Evolutionary conservation across 64 coral and sea anemone genomes (phyloP).

Genomic region (Montipora sp.): DNA sequence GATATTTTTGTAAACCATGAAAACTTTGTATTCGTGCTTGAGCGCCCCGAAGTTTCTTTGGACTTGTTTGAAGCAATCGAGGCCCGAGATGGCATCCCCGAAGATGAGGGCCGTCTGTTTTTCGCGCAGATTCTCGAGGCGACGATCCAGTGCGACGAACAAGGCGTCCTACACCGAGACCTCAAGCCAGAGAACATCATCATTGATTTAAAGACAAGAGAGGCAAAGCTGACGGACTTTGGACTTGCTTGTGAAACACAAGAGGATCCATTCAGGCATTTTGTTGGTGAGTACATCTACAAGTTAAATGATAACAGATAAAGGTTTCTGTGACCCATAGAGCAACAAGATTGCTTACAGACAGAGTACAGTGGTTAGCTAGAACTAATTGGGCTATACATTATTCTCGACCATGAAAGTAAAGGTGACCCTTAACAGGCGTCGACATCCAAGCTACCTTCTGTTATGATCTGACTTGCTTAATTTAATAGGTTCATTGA

Average conservation of each 20-base stretch:
- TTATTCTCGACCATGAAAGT: too few relatives aligned
- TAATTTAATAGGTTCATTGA: too few relatives aligned
- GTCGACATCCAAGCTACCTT: too few relatives aligned
- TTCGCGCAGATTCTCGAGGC: slow-evolving; percentile 52
- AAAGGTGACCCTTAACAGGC: too few relatives aligned
- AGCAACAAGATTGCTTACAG: background rate
- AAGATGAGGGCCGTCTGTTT: slow-evolving; percentile 36
- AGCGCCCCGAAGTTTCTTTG: slow-evolving; percentile 43
- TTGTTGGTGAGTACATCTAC: slow-evolving; percentile 23
- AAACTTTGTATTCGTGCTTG: slow-evolving; percentile 51
- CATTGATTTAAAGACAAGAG: slow-evolving; percentile 33
- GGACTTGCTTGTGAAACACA: slow-evolving; percentile 39
- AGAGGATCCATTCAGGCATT: slow-evolving; percentile 13
- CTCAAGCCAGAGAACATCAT: slow-evolving; percentile 70
- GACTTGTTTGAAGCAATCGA: slow-evolving; percentile 64
- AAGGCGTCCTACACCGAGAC: slow-evolving; percentile 55
- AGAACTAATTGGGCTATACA: too few relatives aligned
- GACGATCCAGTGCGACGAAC: slow-evolving; percentile 29
- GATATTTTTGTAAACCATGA: slow-evolving; percentile 41
- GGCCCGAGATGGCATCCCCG: slow-evolving; percentile 22
- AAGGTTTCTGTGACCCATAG: background rate
- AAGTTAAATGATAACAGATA: background rate
- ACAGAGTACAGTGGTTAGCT: too few relatives aligned
- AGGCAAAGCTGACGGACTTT: slow-evolving; percentile 66
- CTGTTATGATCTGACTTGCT: too few relatives aligned